A percentile compares a stretch with the other conserved stretches of the same genome.
phyloP scores from a whole-genome alignment of 2,113 vertebrate species.

The Halichoerus grypus region DNA sequence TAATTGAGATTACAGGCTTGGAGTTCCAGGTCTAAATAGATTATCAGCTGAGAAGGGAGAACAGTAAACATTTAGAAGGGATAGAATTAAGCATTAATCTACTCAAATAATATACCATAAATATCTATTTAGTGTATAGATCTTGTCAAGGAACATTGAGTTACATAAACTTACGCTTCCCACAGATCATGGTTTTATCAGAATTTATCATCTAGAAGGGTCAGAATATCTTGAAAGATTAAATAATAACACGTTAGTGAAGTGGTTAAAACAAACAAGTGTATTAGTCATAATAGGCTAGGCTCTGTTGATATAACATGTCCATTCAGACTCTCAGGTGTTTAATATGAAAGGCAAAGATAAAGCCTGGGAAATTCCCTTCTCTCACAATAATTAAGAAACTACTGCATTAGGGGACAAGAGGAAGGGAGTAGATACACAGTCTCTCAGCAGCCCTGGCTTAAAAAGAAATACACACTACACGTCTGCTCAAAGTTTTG shows the following conservation, averaged over 20 bases:
- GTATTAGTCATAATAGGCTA: no score
- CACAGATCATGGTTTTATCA: background rate
- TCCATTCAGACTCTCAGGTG: no score
- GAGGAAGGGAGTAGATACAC: background rate
- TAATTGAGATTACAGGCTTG: background rate
- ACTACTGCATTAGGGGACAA: background rate
- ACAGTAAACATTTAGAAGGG: background rate
- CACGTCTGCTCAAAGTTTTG: background rate
- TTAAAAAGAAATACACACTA: background rate
- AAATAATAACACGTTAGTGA: background rate
- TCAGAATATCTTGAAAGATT: background rate
- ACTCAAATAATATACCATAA: background rate
- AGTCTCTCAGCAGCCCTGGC: background rate
- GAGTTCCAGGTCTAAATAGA: rapidly evolving
- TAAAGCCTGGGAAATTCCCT: rapidly evolving
- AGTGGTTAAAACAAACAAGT: background rate
- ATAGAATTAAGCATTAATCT: background rate
- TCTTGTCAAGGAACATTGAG: background rate
- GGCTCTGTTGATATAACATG: background rate
- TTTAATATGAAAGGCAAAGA: background rate
- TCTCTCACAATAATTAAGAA: background rate
- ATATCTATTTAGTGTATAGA: background rate
- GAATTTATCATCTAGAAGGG: background rate
- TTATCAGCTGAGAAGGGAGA: background rate
- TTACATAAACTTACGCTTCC: background rate